phyloP scores from a whole-genome alignment of 2,888 invertebrate species.

The Mechanitis messenoides region DNA sequence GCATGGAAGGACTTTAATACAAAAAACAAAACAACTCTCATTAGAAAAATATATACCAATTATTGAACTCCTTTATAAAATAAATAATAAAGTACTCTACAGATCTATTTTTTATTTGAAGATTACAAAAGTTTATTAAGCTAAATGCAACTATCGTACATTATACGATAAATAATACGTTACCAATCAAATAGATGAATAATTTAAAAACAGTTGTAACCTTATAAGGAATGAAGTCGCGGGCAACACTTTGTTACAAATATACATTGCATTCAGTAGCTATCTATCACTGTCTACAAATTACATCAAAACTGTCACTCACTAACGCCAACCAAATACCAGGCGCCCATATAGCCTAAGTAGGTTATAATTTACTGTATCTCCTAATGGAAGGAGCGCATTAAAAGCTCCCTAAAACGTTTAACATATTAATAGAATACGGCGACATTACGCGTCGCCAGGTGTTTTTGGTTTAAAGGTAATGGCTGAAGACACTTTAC shows the following conservation, averaged over 20 bases:
- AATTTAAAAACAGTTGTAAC: too few relatives aligned
- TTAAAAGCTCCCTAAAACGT: slow-evolving; percentile 64
- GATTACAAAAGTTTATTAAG: too few relatives aligned
- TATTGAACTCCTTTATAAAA: too few relatives aligned
- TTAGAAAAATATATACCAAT: too few relatives aligned
- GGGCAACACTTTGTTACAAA: slow-evolving; percentile 10
- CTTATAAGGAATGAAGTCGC: too few relatives aligned
- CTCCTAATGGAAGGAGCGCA: slow-evolving; percentile 70
- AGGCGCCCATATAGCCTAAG: slow-evolving; percentile 52
- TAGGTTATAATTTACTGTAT: slow-evolving; percentile 67
- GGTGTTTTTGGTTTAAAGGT: slow-evolving; percentile 50
- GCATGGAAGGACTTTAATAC: too few relatives aligned
- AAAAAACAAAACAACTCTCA: too few relatives aligned
- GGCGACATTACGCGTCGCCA: slow-evolving; percentile 46
- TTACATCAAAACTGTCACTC: slow-evolving; percentile 39
- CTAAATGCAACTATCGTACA: too few relatives aligned
- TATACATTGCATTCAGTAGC: slow-evolving; percentile 15
- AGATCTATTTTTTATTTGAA: too few relatives aligned
- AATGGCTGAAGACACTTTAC: slow-evolving; percentile 57
- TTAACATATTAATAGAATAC: slow-evolving; percentile 70
- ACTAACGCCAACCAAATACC: slow-evolving; percentile 44
- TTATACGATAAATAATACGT: too few relatives aligned
- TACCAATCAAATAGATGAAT: too few relatives aligned
- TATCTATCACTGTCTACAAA: slow-evolving; percentile 31
- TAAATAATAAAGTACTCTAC: too few relatives aligned